Evolutionary conservation across 2,113 vertebrate species (phyloP), one percentile per base, ranked within the genome.

Genomic region (Hippocampus comes): DNA sequence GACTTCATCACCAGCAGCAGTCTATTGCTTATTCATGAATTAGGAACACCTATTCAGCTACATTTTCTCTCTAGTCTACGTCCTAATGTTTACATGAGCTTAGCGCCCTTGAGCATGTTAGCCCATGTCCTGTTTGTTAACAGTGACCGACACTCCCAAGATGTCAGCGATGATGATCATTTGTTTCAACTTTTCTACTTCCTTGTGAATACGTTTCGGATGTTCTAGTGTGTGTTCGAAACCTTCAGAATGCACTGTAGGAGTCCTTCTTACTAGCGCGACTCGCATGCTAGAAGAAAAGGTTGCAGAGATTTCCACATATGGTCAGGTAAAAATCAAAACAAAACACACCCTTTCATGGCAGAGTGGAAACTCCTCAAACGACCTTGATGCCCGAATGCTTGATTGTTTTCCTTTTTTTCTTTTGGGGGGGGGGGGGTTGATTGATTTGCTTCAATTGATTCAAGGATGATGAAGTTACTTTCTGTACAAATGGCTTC

Each of bases 401-500:
- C 14, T 27, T 25, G 56, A 59, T 14, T 25, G 23, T 12, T 14
- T 12, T 25, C 5, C 3, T 14, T 20, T 7, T 51, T 27, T 20
- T 20, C 7, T 51, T 51, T 51, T 3, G 5, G 46, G 51, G 67
- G 57, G 27, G 30, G 2, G 2, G 0, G n/a, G 14, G 5, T 51
- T 27, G 41, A 67, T 53, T 17, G 34, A 49, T 59, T 27, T 27
- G 56, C 56, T 59, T 23, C 56, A 14, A 61, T 61, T 61, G 59
- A 17, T 17, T 48, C 25, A 17, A 9, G 23, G 43, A 48, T 66
- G 63, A 46, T 23, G n/a, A 75, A 73, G 77, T 73, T 75, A 57
- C 78, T 73, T 59, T 86, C 86, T 88, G 87, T 91, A 89, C 90
- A 91, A 82, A 91, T 91, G 90, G 90, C 90, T 91, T 91, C 81